phyloP scores from a whole-genome alignment of 1,140 invertebrate genomes.

The Melitaea cinxia region DNA sequence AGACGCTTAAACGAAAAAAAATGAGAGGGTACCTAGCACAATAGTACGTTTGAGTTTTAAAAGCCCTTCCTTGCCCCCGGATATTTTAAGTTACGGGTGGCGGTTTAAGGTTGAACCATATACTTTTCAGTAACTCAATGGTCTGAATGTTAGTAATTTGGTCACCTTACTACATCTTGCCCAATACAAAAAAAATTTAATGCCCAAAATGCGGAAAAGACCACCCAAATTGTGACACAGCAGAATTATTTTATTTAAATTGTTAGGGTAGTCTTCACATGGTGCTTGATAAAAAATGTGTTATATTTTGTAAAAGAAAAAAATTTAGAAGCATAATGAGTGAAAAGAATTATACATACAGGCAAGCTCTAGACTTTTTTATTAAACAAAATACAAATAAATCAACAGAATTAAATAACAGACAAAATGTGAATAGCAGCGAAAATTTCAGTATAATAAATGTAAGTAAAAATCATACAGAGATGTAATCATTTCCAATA shows the following conservation, averaged over 20 bases:
- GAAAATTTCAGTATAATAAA: too few species aligned
- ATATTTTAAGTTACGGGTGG: constrained; percentile 36
- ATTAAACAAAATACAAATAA: too few species aligned
- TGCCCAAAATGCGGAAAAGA: constrained; percentile 6
- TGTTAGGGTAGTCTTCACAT: not conserved
- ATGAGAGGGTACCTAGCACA: constrained; percentile 38
- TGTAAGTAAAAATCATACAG: too few species aligned
- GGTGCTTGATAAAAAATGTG: too few species aligned
- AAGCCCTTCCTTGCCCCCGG: constrained; percentile 32
- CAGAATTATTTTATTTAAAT: constrained; percentile 11
- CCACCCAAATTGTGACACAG: not conserved
- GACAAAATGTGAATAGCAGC: too few species aligned
- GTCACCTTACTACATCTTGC: constrained; percentile 8
- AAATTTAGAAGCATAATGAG: too few species aligned
- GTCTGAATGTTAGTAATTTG: constrained; percentile 38
- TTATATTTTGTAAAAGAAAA: too few species aligned
- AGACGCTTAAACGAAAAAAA: constrained; percentile 28
- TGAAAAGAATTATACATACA: too few species aligned
- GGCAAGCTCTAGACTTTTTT: too few species aligned
- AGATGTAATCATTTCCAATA: too few species aligned
- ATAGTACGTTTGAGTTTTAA: constrained; percentile 39
- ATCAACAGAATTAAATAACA: too few species aligned
- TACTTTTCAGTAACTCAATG: constrained; percentile 37
- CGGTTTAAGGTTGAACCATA: constrained; percentile 34
- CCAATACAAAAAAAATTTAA: constrained; percentile 10